Conservation (phyloP, 2,888 invertebrate species). For the Agriopis marginaria region DNA sequence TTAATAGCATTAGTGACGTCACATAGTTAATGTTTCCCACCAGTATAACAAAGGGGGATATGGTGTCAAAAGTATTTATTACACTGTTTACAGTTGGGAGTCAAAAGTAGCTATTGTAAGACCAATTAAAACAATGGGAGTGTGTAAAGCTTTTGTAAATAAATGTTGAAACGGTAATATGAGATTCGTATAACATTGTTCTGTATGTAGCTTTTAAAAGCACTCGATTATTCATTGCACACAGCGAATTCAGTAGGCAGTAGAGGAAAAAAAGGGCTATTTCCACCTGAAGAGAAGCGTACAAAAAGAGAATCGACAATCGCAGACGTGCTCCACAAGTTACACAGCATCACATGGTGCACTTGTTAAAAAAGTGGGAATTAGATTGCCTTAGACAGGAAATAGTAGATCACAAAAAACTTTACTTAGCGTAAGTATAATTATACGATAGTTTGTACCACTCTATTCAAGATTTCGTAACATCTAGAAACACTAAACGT, state of each 20-base stretch:
- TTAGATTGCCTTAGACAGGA: neutral
- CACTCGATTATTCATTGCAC: slow-evolving; percentile 70
- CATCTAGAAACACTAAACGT: neutral
- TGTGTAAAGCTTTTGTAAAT: slow-evolving; percentile 29
- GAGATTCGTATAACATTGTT: slow-evolving; percentile 11
- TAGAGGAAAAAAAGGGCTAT: slow-evolving; percentile 64
- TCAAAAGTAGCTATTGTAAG: slow-evolving; percentile 30
- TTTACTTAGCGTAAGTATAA: too few species aligned
- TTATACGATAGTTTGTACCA: too few species aligned
- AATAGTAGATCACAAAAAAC: neutral
- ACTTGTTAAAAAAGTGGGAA: neutral
- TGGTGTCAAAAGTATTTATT: slow-evolving; percentile 51
- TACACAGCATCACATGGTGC: neutral
- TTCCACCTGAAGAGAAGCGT: slow-evolving; percentile 60
- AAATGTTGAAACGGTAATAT: slow-evolving; percentile 29
- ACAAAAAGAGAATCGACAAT: slow-evolving; percentile 64
- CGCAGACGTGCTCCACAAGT: slow-evolving; percentile 37
- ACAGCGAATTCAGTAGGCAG: slow-evolving; percentile 56
- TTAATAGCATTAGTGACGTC: slow-evolving; percentile 25
- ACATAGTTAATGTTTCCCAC: slow-evolving; percentile 54
- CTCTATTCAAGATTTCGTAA: neutral
- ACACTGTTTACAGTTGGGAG: slow-evolving; percentile 44
- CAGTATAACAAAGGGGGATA: slow-evolving; percentile 43
- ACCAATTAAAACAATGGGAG: slow-evolving; percentile 38
- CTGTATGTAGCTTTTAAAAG: slow-evolving; percentile 41